Percentiles rank a stretch among this genome's conserved stretches.
These are phyloP conservation scores for Drosophila picticornis DNA, from an alignment of 2,888 invertebrate species.

Conservation along the genomic window DNA sequence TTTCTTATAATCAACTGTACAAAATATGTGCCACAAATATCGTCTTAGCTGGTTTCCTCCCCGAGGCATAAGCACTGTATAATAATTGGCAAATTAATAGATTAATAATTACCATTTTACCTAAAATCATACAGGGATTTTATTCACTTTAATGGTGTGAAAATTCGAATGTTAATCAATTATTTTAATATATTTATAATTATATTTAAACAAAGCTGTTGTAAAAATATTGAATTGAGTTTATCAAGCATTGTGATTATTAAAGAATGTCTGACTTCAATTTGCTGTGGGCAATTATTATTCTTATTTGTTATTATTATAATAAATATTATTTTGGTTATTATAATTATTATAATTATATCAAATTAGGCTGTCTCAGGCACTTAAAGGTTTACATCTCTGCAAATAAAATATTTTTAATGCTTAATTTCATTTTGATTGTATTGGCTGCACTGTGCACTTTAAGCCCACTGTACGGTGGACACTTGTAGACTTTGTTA, in stretches of 20 bases:
- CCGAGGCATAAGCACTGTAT: too few species aligned
- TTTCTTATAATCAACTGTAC: too few species aligned
- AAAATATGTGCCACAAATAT: too few species aligned
- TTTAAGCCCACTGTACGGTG: conserved; percentile 43
- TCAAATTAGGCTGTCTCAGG: too few species aligned
- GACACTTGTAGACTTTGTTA: conserved; percentile 69
- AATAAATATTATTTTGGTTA: too few species aligned
- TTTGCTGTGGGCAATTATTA: too few species aligned
- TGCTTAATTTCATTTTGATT: background rate
- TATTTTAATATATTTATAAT: too few species aligned
- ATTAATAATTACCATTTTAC: background rate
- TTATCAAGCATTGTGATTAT: background rate
- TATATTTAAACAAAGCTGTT: background rate
- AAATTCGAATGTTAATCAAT: background rate
- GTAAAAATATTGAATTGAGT: background rate
- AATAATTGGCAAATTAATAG: background rate
- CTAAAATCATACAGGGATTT: accelerated
- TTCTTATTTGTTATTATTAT: too few species aligned
- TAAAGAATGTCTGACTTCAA: background rate
- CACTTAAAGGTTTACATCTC: too few species aligned
- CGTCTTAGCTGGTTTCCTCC: background rate
- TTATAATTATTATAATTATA: too few species aligned
- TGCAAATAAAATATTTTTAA: too few species aligned
- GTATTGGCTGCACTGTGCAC: background rate
- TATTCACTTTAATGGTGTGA: background rate